These are phyloP conservation scores for Agonopterix heracliana DNA, from an alignment of 2,888 invertebrate species.

Conservation along the genomic window DNA sequence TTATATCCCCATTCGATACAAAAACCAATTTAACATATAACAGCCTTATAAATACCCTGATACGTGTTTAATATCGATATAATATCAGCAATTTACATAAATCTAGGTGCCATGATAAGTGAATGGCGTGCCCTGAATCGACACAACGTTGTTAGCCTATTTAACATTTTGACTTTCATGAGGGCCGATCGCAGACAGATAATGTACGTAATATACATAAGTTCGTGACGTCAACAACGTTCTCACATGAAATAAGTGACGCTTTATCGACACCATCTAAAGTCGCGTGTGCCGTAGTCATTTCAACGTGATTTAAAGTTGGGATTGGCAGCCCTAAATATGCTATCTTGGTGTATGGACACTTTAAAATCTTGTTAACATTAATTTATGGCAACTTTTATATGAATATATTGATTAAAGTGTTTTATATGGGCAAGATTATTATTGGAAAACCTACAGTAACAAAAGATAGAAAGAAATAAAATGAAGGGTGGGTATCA, in stretches of 20 bases:
- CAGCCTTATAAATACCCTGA: background rate
- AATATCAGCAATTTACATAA: slow-evolving; percentile 26
- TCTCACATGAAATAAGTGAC: slow-evolving; percentile 36
- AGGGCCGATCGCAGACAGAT: slow-evolving; percentile 46
- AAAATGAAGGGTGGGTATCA: too few species aligned
- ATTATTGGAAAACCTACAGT: too few species aligned
- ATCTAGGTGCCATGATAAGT: slow-evolving; percentile 29
- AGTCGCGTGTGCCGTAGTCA: slow-evolving; percentile 27
- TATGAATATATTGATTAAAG: too few species aligned
- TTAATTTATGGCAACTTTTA: too few species aligned
- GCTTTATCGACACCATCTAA: slow-evolving; percentile 32
- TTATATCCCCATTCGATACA: too few species aligned
- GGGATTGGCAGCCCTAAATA: slow-evolving; percentile 22
- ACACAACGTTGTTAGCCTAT: slow-evolving; percentile 28
- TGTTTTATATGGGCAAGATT: too few species aligned
- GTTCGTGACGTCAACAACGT: slow-evolving; percentile 29
- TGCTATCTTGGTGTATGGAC: background rate
- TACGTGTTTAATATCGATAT: slow-evolving; percentile 8
- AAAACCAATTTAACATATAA: too few species aligned
- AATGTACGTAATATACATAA: slow-evolving; percentile 22
- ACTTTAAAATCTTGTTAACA: background rate
- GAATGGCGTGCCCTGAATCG: slow-evolving; percentile 28
- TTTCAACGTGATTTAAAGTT: slow-evolving; percentile 18
- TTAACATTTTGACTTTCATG: slow-evolving; percentile 46
- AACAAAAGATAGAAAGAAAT: too few species aligned